Base-by-base conservation (phyloP, 1,140 invertebrate species). In the Procambarus clarkii region DNA sequence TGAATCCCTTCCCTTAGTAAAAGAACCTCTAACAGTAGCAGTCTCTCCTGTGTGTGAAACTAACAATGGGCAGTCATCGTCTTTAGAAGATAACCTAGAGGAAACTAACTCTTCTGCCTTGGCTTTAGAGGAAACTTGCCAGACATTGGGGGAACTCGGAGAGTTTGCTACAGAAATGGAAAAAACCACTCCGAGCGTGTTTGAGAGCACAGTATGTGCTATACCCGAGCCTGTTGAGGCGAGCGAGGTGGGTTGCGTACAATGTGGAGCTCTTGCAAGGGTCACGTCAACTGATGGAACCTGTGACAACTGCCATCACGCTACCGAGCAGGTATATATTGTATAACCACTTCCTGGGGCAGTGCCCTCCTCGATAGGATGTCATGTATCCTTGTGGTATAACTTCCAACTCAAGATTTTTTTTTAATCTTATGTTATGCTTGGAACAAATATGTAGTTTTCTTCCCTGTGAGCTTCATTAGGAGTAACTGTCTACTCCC, bases 251-350 rank as follows among this genome's bases (percentile, higher is more conserved):
- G 87, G 60, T 81, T 88, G 83, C 64, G 45, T 85, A 74, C 69
- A 34, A n/a, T 44, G 87, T 88, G 87, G 87, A 88, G 87, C 60
- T 24, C 79, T 82, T 71, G 60, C 54, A 88, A 88, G 58, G 87
- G 78, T 88, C 76, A 74, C 79, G 78, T 88, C 87, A 82, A 78
- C 87, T 78, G 87, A 88, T 71, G 87, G 80, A 81, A 74, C 87
- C 79, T 80, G 80, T 88, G 87, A 88, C 87, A 78, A 76, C 87
- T 88, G 87, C 79, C 78, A 82, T 54, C 78, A 78, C 79, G 34
- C 87, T 88, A 44, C 87, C 82, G 78, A 81, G 50, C 87, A 88
- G 87, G 87, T 88, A 88, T 78, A 88, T 88, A 71, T 88, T 79
- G 80, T 54, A 71, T 81, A 82, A 60, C 15, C 11, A 71, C 48